Percentiles rank a stretch among this genome's conserved stretches.
phyloP scores from a whole-genome alignment of 2,797 vertebrate genomes.

The Harpagifer antarcticus region DNA sequence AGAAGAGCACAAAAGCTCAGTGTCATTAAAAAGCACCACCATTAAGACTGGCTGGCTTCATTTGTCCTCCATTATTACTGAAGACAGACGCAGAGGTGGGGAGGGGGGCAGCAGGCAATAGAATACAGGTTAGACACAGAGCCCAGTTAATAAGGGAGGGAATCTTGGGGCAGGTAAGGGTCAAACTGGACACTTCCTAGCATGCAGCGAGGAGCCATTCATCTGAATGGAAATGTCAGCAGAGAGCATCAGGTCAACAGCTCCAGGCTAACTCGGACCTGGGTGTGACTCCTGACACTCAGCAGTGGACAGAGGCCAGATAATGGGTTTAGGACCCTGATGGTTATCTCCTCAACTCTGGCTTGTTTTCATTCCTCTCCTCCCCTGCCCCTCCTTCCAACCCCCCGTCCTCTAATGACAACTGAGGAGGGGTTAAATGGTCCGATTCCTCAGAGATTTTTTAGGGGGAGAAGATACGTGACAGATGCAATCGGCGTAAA shows the following conservation, averaged over 20 bases:
- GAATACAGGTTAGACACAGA: slow-evolving; percentile 77
- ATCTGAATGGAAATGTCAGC: slow-evolving; percentile 85
- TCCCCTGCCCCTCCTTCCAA: slow-evolving; percentile 48
- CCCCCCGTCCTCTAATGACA: slow-evolving; percentile 66
- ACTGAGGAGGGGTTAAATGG: slow-evolving; percentile 81
- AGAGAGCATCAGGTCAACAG: slow-evolving; percentile 82
- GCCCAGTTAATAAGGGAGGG: slow-evolving; percentile 75
- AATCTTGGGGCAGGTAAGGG: slow-evolving; percentile 83
- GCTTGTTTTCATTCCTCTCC: slow-evolving; percentile 84
- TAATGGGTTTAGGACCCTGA: slow-evolving; percentile 87
- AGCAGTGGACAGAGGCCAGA: slow-evolving; percentile 80
- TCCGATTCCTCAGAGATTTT: slow-evolving; percentile 74
- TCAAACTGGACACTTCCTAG: slow-evolving; percentile 87
- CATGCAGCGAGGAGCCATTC: slow-evolving; percentile 83
- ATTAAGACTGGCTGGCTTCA: slow-evolving; percentile 71
- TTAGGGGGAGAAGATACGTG: slow-evolving; percentile 64
- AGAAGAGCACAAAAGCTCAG: slow-evolving; percentile 66
- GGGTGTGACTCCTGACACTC: slow-evolving; percentile 87
- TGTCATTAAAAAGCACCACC: slow-evolving; percentile 75
- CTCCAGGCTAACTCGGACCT: slow-evolving; percentile 82
- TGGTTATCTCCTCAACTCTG: slow-evolving; percentile 87
- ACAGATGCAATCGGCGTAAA: slow-evolving; percentile 74
- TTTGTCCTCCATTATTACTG: slow-evolving; percentile 79
- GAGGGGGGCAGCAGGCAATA: slow-evolving; percentile 44
- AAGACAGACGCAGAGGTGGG: slow-evolving; percentile 56